phyloP scores from a whole-genome alignment of 2,113 vertebrate genomes.

The Delphinus delphis region DNA sequence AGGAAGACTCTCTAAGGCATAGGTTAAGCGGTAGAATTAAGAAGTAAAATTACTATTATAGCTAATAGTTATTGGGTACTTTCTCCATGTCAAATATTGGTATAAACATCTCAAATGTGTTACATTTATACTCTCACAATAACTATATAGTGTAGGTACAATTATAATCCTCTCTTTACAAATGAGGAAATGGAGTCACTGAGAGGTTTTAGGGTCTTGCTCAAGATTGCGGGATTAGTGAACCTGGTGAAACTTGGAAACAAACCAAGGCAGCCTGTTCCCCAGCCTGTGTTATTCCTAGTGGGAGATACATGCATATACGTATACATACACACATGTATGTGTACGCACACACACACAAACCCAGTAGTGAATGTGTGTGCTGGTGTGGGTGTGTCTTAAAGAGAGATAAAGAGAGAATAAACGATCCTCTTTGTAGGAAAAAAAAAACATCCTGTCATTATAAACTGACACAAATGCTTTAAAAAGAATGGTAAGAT shows the following conservation, averaged over 20 bases:
- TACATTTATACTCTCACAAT: background rate
- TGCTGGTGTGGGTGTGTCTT: background rate
- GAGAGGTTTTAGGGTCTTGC: background rate
- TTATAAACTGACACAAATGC: background rate
- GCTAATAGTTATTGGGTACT: background rate
- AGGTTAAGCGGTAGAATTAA: background rate
- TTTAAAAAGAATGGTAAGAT: background rate
- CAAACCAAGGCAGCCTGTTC: background rate
- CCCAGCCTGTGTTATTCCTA: background rate
- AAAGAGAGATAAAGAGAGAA: background rate
- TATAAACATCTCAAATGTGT: background rate
- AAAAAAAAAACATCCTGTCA: background rate
- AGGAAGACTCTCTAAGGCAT: background rate
- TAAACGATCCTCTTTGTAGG: background rate
- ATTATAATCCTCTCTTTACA: background rate
- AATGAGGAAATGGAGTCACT: background rate
- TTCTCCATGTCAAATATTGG: background rate
- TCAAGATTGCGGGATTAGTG: background rate
- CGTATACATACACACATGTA: too few relatives aligned
- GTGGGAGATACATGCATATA: background rate
- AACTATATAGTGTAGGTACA: background rate
- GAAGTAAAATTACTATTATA: background rate
- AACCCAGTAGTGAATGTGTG: background rate
- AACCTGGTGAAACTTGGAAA: background rate
- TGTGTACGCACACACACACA: background rate